phyloP scores from a whole-genome alignment of 2,797 vertebrate genomes.

The Pseudomugil gertrudae region DNA sequence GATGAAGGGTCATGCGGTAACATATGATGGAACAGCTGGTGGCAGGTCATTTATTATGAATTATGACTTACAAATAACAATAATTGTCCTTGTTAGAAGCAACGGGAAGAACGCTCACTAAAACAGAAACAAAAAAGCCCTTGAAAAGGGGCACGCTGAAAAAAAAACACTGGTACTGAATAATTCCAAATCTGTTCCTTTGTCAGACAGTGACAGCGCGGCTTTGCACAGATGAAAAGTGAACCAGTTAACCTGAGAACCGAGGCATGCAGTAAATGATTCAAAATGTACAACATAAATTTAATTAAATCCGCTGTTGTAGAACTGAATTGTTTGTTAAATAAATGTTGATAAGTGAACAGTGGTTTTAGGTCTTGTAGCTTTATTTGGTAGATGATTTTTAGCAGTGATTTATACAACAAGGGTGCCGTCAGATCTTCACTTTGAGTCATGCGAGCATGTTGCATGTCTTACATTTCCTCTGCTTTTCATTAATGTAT shows the following conservation, averaged over 20 bases:
- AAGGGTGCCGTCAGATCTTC: conserved; percentile 17
- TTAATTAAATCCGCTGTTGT: background rate
- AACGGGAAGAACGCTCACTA: too few species aligned
- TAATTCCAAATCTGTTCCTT: background rate
- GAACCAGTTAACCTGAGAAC: background rate
- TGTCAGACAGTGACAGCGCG: background rate
- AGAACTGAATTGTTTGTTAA: background rate
- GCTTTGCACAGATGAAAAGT: conserved; percentile 1
- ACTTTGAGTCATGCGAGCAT: conserved; percentile 28
- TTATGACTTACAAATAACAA: too few species aligned
- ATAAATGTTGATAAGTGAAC: conserved; percentile 5
- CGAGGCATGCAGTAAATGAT: background rate
- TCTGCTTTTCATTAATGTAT: conserved; percentile 69
- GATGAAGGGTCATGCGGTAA: too few species aligned
- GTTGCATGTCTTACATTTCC: conserved; percentile 35
- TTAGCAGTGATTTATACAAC: conserved; percentile 20
- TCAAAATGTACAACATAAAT: background rate
- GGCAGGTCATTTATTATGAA: too few species aligned
- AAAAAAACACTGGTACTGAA: too few species aligned
- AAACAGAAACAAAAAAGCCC: too few species aligned
- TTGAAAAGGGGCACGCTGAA: too few species aligned
- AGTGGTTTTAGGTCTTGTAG: background rate
- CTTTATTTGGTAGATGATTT: conserved; percentile 24
- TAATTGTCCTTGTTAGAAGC: too few species aligned
- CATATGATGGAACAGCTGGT: too few species aligned